phyloP scores from a whole-genome alignment of 2,797 vertebrate genomes.

The Benthosema pterotum region DNA sequence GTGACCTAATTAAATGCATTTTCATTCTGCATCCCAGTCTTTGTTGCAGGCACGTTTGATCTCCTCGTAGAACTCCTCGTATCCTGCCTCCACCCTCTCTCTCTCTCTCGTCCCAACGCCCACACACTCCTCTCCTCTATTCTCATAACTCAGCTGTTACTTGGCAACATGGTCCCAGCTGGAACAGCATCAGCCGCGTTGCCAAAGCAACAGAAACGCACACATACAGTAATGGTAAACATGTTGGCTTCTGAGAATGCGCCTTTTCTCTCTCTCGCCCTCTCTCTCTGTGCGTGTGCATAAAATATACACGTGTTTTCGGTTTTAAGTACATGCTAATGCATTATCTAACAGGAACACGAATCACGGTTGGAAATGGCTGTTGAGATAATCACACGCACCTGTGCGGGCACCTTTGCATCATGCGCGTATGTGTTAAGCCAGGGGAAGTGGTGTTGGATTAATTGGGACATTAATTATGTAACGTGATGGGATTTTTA shows the following conservation, averaged over 20 bases:
- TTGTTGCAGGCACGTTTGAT: constrained; percentile 50
- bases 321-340: constrained; percentile 15
- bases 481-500: constrained; percentile 30
- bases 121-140: constrained; percentile 59
- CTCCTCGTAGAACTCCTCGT: constrained; percentile 65
- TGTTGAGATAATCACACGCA: constrained; percentile 37
- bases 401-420: constrained; percentile 43
- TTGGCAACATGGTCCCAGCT: constrained; percentile 82
- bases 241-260: constrained; percentile 42
- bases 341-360: constrained; percentile 32
- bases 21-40: constrained; percentile 52
- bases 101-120: constrained; percentile 39
- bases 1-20: constrained; percentile 55
- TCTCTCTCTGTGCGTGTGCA: constrained; percentile 11
- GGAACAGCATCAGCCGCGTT: constrained; percentile 74
- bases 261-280: neutral
- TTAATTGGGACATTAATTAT: neutral
- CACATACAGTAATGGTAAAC: constrained; percentile 67
- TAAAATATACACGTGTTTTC: constrained; percentile 45
- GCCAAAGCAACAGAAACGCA: constrained; percentile 65
- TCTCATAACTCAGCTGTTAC: constrained; percentile 83
- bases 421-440: constrained; percentile 17
- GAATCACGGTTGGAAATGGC: constrained; percentile 21
- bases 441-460: constrained; percentile 7
- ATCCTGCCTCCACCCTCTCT: constrained; percentile 34